These are phyloP conservation scores for Cynocephalus volans DNA, from an alignment of 2,113 vertebrate species.

Conservation along the genomic window DNA sequence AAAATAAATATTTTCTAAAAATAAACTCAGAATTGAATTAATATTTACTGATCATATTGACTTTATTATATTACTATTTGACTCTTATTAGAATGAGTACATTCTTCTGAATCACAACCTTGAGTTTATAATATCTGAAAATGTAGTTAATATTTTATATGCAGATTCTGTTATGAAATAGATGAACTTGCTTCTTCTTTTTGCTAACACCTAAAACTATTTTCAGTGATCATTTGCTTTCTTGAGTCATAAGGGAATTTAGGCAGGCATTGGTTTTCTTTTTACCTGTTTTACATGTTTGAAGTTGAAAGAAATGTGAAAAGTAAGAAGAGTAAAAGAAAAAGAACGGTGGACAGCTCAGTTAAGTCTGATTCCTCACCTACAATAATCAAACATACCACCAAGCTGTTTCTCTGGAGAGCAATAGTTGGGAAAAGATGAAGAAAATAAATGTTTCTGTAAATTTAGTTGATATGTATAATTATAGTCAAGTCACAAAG, in stretches of 20 bases:
- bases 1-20: slow-evolving; percentile 31
- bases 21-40: background rate
- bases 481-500: slow-evolving; percentile 18
- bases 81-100: slow-evolving; percentile 38
- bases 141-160: slow-evolving; percentile 9
- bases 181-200: background rate
- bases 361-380: background rate
- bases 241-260: slow-evolving; percentile 27
- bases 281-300: slow-evolving; percentile 28
- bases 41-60: slow-evolving; percentile 22
- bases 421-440: slow-evolving; percentile 13
- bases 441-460: slow-evolving; percentile 34
- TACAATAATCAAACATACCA: background rate
- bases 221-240: slow-evolving; percentile 20
- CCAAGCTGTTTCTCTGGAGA: slow-evolving; percentile 31
- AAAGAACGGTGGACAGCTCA: background rate
- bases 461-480: background rate
- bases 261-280: background rate
- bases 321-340: slow-evolving; percentile 47
- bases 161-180: background rate
- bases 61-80: background rate
- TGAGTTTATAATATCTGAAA: slow-evolving; percentile 21
- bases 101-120: slow-evolving; percentile 28
- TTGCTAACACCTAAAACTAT: slow-evolving; percentile 7
- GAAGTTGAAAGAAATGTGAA: slow-evolving; percentile 40